Base-by-base conservation (phyloP, 2,888 invertebrate genomes). In the Nudaria mundana region DNA sequence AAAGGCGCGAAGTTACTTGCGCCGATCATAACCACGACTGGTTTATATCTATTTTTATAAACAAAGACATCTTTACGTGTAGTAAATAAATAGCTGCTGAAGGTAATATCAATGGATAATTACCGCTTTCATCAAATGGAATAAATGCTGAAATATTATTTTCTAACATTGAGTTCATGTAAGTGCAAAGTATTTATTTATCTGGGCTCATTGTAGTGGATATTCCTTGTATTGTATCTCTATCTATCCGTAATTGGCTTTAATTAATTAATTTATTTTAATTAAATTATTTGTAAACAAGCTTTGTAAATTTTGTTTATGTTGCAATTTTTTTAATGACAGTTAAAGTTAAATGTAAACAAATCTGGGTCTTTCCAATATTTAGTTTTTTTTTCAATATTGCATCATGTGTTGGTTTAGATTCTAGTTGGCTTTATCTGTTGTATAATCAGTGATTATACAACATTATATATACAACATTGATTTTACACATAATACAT, bases 1-100 rank as follows among this genome's bases (percentile, higher is more conserved):
- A 86, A 87, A 82, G 87, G 87, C 87, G 87, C 86, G 83, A 88
- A 87, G 66, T 51, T 50, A 49, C 52, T 61, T 64, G 72, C 73
- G 73, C 66, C 58, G 58, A 57, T 47, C 52, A 20, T 7, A 54
- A 38, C 44, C 50, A 52, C 63, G 68, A 74, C 75, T 70, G 70
- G 55, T 36, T 36, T 30, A 14, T 34, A 38, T 41, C 33, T 35
- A 40, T 49, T 61, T 55, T 56, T 53, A 56, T 52, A 51, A 31
- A 42, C 14, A 26, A 5, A 20, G 20, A 20, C 3, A n/a, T n/a
- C n/a, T n/a, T n/a, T n/a, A n/a, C n/a, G n/a, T n/a, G n/a, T n/a
- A n/a, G n/a, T n/a, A n/a, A 40, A 34, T 31, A 36, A 40, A 40
- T 43, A 42, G 40, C 37, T 52, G 56, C 56, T 59, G 54, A 58